Percentiles rank a stretch among this genome's conserved stretches.
These are phyloP conservation scores for Aphidius colemani DNA, from an alignment of 2,888 invertebrate genomes.

Conservation along the genomic window DNA sequence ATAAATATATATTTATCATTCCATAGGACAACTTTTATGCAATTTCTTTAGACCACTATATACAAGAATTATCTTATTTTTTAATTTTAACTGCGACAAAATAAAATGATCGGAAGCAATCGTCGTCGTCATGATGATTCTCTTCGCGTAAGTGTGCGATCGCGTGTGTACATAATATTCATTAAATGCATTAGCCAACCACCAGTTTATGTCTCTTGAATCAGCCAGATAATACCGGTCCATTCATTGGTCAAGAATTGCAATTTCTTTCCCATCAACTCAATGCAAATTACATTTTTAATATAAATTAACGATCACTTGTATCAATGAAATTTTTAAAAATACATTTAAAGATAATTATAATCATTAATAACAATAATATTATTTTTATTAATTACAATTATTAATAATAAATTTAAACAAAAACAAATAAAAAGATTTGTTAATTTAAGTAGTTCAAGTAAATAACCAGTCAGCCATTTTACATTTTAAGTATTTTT, in stretches of 20 bases:
- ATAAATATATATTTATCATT: slow-evolving; percentile 1
- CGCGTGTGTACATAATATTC: slow-evolving; percentile 52
- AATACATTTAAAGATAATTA: too few species aligned
- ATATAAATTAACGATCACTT: too few species aligned
- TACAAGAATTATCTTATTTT: slow-evolving; percentile 11
- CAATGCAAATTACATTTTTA: background rate
- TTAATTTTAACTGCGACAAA: slow-evolving; percentile 1
- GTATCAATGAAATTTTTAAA: too few species aligned
- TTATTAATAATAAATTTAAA: too few species aligned
- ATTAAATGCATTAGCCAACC: slow-evolving; percentile 42
- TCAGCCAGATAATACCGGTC: slow-evolving; percentile 11
- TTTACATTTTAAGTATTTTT: too few species aligned
- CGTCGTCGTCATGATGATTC: slow-evolving; percentile 20
- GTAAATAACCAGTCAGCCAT: too few species aligned
- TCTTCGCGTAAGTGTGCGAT: slow-evolving; percentile 39
- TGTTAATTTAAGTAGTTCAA: background rate
- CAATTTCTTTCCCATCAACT: slow-evolving; percentile 12
- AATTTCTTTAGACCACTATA: background rate
- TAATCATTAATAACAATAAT: too few species aligned
- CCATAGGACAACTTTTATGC: background rate
- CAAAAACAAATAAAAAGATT: background rate
- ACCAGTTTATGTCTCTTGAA: background rate
- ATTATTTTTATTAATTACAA: too few species aligned
- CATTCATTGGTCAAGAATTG: background rate
- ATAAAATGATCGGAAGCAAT: slow-evolving; percentile 34